Evolutionary conservation across 2,888 invertebrate genomes (phyloP), one percentile per base, ranked within the genome.

Genomic region (Drosophila longiperda): DNA sequence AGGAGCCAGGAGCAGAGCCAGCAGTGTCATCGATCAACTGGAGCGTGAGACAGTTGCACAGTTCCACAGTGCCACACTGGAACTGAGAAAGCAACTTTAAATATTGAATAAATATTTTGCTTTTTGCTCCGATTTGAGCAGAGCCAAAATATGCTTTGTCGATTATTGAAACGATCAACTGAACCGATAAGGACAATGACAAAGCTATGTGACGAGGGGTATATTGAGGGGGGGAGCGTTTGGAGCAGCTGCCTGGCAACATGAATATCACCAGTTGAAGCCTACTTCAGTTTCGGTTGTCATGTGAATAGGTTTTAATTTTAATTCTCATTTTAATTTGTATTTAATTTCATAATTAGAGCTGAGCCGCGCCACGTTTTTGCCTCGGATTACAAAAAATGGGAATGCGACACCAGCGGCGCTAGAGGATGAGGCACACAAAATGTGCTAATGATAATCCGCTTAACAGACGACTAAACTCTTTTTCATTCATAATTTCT

Each of bases 1-100:
- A 42, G 61, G 15, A 38, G 42, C 48, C 29, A 57, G 52, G 15
- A 48, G 17, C 42, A 11, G 38, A 53, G 42, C 58, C 49, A 68
- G 11, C 57, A 29, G 71, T 81, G 80, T 83, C 89, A 90, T 90
- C 91, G 90, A 90, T 91, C 90, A 91, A 91, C 71, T 73, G 69
- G 66, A 82, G 87, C 83, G 65, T 72, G 70, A 80, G 81, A 65
- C 73, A 75, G 66, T 65, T 74, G 17, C 53, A 57, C 73, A 1
- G 0, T 29, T 29, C 26, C 53, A 54, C 71, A 53, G 8, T 45
- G 4, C 45, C 45, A 45, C 23, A 59, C 74, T 45, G 64, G 59
- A 75, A 80, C 59, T 57, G 64, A 66, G 75, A 55, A 29, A 29
- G 52, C 42, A 73, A 87, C 80, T 79, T 85, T 89, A 73, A 86